phyloP scores from a whole-genome alignment of 2,888 invertebrate species.

The Synanthedon vespiformis region DNA sequence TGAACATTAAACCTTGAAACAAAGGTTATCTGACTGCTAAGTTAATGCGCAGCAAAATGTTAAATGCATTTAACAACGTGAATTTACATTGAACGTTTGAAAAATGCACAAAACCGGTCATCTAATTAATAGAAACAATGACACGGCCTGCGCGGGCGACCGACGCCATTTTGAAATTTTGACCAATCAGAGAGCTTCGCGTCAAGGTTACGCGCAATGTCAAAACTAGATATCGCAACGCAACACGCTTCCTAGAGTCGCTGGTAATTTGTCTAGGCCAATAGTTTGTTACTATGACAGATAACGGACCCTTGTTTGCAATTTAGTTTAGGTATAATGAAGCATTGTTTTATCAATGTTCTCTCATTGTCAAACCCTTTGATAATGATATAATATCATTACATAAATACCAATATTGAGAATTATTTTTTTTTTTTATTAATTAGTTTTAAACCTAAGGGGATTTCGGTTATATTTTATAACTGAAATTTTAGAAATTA shows the following conservation, averaged over 20 bases:
- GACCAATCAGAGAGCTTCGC: conserved; percentile 41
- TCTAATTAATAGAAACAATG: conserved; percentile 62
- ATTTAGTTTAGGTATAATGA: no score
- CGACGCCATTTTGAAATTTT: conserved; percentile 47
- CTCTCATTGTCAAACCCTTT: no score
- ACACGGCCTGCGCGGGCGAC: conserved; percentile 35
- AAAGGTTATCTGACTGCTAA: not conserved
- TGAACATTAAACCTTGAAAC: not conserved
- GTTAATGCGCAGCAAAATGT: not conserved
- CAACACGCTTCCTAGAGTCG: conserved; percentile 27
- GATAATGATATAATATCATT: no score
- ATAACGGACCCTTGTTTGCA: conserved; percentile 18
- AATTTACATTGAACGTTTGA: conserved; percentile 26
- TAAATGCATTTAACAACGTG: conserved; percentile 1
- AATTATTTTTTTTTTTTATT: no score
- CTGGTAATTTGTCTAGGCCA: conserved; percentile 57
- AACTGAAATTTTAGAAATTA: no score
- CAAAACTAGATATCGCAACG: conserved; percentile 32
- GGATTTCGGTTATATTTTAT: no score
- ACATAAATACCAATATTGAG: no score
- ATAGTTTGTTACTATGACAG: conserved; percentile 45
- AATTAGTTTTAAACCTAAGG: no score
- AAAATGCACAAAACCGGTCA: conserved; percentile 55
- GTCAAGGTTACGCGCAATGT: conserved; percentile 63
- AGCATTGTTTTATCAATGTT: no score